phyloP scores from a whole-genome alignment of 2,888 invertebrate species.

The Ectemnius lituratus region DNA sequence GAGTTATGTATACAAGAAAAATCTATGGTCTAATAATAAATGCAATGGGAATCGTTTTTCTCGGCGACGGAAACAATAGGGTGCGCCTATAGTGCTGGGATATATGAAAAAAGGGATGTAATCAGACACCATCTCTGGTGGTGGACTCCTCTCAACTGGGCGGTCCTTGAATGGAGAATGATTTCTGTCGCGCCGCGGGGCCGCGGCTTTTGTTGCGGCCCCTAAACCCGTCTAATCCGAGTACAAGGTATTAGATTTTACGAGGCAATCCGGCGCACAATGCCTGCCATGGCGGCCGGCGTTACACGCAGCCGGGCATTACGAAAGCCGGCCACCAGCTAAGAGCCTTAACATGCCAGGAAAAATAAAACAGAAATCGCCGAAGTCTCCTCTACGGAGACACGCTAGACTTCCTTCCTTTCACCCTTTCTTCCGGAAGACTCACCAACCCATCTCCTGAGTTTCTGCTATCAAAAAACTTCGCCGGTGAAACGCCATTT shows the following conservation, averaged over 20 bases:
- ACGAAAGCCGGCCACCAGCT: slow-evolving; percentile 12
- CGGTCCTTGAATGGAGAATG: slow-evolving; percentile 27
- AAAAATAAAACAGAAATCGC: slow-evolving; percentile 2
- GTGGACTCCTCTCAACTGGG: slow-evolving; percentile 24
- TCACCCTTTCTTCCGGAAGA: background rate
- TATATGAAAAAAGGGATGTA: slow-evolving; percentile 25
- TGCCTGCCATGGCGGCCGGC: slow-evolving; percentile 24
- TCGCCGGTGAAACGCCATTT: background rate
- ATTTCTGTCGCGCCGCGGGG: slow-evolving; percentile 35
- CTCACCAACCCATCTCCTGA: background rate
- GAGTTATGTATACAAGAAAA: no score
- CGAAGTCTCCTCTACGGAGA: background rate
- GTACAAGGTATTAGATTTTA: slow-evolving; percentile 59
- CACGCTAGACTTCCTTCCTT: background rate
- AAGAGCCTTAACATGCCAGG: slow-evolving; percentile 32
- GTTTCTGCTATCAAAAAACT: background rate
- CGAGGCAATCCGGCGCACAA: slow-evolving; percentile 54
- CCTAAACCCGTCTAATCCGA: slow-evolving; percentile 56
- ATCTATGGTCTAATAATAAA: background rate
- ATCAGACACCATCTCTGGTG: slow-evolving; percentile 47
- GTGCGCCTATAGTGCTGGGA: background rate
- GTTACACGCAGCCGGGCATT: slow-evolving; percentile 24
- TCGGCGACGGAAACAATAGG: slow-evolving; percentile 9
- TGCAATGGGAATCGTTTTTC: slow-evolving; percentile 11
- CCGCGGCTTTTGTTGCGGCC: slow-evolving; percentile 38